Evolutionary conservation across 2,888 invertebrate genomes (phyloP).

Genomic region (Drosophila anomalipes): DNA sequence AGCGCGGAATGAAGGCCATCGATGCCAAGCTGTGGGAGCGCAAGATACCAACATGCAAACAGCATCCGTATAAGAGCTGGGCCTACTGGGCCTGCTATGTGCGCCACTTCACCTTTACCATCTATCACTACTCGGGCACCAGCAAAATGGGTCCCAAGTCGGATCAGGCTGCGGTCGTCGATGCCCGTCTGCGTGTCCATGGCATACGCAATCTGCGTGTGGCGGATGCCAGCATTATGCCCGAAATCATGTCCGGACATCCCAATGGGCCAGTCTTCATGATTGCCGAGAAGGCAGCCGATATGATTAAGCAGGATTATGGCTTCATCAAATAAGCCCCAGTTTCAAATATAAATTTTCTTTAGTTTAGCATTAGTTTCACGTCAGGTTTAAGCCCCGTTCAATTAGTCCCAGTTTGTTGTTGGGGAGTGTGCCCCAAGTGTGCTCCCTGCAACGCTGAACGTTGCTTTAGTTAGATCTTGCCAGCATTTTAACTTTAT

Average conservation of each 20-base stretch:
- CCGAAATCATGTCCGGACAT: conserved; percentile 86
- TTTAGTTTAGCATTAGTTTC: conserved; percentile 8
- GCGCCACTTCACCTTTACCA: conserved; percentile 87
- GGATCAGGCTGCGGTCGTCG: conserved; percentile 88
- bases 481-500: conserved; percentile 18
- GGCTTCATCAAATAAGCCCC: conserved; percentile 78
- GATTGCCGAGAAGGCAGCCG: conserved; percentile 87
- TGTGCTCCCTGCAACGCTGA: background rate
- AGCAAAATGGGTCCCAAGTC: conserved; percentile 88
- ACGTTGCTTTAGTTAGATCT: conserved; percentile 29
- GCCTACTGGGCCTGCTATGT: conserved; percentile 89
- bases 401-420: conserved; percentile 14
- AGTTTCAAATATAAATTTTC: background rate
- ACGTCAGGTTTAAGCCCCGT: conserved; percentile 56
- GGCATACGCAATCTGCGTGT: conserved; percentile 86
- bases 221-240: conserved; percentile 87
- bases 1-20: conserved; percentile 86
- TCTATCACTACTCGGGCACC: conserved; percentile 89
- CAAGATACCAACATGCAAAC: conserved; percentile 88
- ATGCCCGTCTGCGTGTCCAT: conserved; percentile 87
- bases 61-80: conserved; percentile 86
- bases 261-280: conserved; percentile 87
- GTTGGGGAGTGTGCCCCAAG: background rate
- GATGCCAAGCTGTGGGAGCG: conserved; percentile 87
- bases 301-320: conserved; percentile 86